Percentiles rank a stretch among this genome's conserved stretches.
Conservation (phyloP, 2,797 vertebrate genomes). For the Antrozous pallidus region DNA sequence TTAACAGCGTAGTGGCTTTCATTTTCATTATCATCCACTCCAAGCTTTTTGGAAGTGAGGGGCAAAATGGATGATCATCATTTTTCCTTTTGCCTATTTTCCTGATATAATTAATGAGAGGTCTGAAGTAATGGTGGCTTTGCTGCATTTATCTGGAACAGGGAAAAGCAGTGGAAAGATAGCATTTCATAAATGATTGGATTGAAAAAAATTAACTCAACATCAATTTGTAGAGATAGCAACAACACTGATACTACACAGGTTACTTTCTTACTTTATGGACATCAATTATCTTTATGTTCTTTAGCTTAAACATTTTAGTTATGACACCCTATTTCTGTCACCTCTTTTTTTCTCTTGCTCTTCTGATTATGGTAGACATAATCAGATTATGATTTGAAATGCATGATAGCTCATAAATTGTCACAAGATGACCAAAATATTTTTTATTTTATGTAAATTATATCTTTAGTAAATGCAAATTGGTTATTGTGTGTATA, state of each 20-base stretch:
- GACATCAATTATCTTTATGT: too few species aligned
- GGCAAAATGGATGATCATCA: background rate
- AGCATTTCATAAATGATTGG: background rate
- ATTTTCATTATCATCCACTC: background rate
- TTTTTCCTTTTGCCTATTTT: background rate
- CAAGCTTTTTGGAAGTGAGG: background rate
- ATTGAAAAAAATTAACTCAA: background rate
- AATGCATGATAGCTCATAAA: background rate
- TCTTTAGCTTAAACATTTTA: background rate
- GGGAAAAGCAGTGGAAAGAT: background rate
- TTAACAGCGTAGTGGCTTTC: background rate
- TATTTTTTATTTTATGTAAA: constrained; percentile 38
- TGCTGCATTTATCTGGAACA: background rate
- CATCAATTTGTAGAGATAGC: background rate
- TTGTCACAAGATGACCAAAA: background rate
- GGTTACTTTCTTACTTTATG: too few species aligned
- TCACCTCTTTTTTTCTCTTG: background rate
- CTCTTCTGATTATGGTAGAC: background rate
- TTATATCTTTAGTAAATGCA: background rate
- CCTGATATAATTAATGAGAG: background rate
- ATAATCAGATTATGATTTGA: background rate
- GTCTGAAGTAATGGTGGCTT: background rate
- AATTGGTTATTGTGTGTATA: background rate
- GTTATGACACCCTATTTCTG: background rate
- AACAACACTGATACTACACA: background rate